Evolutionary conservation across 2,888 invertebrate species (phyloP).

Genomic region (Drosophila subquinaria): DNA sequence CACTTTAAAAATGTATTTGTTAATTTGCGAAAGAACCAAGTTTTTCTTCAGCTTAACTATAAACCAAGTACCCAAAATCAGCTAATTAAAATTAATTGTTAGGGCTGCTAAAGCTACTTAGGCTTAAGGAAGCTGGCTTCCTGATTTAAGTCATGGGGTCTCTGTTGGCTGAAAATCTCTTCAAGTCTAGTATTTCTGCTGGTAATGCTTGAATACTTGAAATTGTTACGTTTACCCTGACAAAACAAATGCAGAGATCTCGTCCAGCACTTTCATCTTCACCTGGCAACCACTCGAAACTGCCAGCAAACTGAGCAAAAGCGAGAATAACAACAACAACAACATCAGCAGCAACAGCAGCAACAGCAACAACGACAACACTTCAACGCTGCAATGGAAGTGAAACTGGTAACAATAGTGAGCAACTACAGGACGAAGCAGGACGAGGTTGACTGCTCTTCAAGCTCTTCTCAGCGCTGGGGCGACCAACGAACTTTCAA

Average conservation of each 20-base stretch:
- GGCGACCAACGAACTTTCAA: conserved; percentile 46
- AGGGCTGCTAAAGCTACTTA: not conserved
- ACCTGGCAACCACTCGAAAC: conserved; percentile 44
- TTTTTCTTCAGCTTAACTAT: not conserved
- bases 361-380: conserved; percentile 17
- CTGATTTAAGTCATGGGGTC: conserved; percentile 10
- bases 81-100: conserved; percentile 19
- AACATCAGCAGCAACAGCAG: not conserved
- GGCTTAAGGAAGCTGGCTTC: not conserved
- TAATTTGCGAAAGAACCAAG: not conserved
- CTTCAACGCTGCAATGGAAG: conserved; percentile 24
- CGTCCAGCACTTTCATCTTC: conserved; percentile 34
- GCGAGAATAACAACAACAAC: conserved; percentile 9
- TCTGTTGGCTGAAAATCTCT: conserved; percentile 23
- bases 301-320: conserved; percentile 53
- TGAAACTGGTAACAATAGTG: conserved; percentile 45
- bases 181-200: conserved; percentile 20
- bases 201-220: conserved; percentile 37
- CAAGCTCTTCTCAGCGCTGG: conserved; percentile 25
- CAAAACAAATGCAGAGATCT: conserved; percentile 48
- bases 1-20: too few relatives aligned
- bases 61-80: not conserved
- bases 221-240: conserved; percentile 41
- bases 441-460: conserved; percentile 39
- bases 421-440: conserved; percentile 29